Percentiles rank a stretch among this genome's conserved stretches.
These are phyloP conservation scores for Notothenia coriiceps DNA, from an alignment of 2,113 vertebrate genomes.

Conservation along the genomic window DNA sequence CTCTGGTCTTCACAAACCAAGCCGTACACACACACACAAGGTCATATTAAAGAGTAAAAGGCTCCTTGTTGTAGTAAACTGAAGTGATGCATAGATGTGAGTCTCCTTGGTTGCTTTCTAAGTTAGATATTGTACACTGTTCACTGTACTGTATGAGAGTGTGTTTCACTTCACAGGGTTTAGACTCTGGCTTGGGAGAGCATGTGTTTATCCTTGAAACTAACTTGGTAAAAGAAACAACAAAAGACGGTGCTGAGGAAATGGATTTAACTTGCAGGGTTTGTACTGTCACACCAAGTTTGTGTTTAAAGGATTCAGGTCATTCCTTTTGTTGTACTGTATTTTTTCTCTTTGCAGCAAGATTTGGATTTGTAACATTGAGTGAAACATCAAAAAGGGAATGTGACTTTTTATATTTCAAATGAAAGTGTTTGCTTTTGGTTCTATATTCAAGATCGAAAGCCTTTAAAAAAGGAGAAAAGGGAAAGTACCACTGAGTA, in stretches of 20 bases:
- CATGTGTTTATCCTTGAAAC: neutral
- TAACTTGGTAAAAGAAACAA: neutral
- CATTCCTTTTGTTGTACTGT: neutral
- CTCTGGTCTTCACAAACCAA: neutral
- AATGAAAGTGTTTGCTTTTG: neutral
- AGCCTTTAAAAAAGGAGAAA: neutral
- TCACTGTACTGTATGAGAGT: neutral
- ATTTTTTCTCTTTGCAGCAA: too few species aligned
- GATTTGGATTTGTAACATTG: neutral
- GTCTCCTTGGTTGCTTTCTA: neutral
- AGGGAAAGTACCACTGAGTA: too few species aligned
- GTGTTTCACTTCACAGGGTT: slow-evolving; percentile 4
- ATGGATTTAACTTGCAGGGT: neutral
- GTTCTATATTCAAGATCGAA: neutral
- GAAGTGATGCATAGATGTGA: neutral
- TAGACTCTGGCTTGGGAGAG: neutral
- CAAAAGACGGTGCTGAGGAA: neutral
- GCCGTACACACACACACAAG: neutral
- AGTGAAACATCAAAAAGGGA: neutral
- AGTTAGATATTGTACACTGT: neutral
- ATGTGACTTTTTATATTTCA: neutral
- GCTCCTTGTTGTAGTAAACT: neutral
- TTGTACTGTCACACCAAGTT: neutral
- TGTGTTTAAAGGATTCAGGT: neutral
- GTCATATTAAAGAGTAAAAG: neutral